phyloP scores from a whole-genome alignment of 2,113 vertebrate species.

The Myotis brandtii region DNA sequence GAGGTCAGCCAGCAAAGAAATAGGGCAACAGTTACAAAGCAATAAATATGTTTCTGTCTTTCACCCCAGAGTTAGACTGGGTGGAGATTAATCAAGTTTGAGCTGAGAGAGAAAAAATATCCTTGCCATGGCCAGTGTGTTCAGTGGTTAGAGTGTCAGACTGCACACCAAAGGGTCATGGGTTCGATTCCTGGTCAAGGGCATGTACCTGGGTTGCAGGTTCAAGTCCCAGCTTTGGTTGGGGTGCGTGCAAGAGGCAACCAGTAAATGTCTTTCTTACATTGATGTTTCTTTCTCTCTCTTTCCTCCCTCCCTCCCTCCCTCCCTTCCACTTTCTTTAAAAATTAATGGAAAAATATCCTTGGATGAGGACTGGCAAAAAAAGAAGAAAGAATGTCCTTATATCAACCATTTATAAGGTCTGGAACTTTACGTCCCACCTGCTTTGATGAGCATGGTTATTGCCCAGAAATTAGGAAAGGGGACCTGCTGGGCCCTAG shows the following conservation, averaged over 20 bases:
- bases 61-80: conserved; percentile 13
- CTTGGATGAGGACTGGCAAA: too few species aligned
- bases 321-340: too few species aligned
- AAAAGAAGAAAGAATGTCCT: background rate
- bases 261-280: too few species aligned
- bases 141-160: too few species aligned
- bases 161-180: too few species aligned
- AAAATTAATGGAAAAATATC: too few species aligned
- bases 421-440: background rate
- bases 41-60: conserved; percentile 1
- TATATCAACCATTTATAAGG: background rate
- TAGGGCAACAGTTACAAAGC: background rate
- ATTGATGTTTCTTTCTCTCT: too few species aligned
- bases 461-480: conserved; percentile 35
- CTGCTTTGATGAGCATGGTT: conserved; percentile 49
- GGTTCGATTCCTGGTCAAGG: too few species aligned
- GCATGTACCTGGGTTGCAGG: too few species aligned
- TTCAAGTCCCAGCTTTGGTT: too few species aligned
- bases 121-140: background rate
- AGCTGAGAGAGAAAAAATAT: conserved; percentile 27
- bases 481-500: background rate
- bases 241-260: too few species aligned
- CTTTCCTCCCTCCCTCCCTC: too few species aligned
- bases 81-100: conserved; percentile 43
- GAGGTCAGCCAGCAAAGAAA: conserved; percentile 46